Percentiles rank a stretch among this genome's conserved stretches.
Evolutionary conservation across 2,797 vertebrate genomes (phyloP).

Genomic region (Gallinago stenura): DNA sequence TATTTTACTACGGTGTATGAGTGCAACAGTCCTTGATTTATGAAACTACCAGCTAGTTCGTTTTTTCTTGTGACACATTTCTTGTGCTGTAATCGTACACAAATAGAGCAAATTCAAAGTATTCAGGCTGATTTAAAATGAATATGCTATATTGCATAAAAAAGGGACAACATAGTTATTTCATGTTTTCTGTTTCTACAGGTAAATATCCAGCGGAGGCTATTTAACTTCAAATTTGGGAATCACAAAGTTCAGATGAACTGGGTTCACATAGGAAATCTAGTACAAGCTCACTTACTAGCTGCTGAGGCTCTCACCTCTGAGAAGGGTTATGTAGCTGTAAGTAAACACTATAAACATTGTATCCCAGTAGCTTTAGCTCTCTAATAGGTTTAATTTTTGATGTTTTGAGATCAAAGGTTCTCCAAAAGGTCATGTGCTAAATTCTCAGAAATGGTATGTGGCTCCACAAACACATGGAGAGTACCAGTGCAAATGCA

Average conservation of each 20-base stretch:
- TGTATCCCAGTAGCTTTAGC: background rate
- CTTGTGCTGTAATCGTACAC: background rate
- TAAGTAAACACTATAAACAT: slow-evolving; percentile 78
- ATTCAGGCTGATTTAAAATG: background rate
- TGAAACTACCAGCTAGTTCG: background rate
- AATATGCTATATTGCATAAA: background rate
- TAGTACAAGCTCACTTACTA: slow-evolving; percentile 89
- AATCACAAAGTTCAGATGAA: slow-evolving; percentile 87
- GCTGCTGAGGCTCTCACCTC: slow-evolving; percentile 87
- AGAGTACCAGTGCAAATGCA: background rate
- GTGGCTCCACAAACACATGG: background rate
- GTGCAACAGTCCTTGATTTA: background rate
- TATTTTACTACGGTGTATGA: background rate
- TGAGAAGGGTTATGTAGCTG: slow-evolving; percentile 84
- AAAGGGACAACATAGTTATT: background rate
- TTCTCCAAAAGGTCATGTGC: background rate
- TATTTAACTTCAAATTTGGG: slow-evolving; percentile 91
- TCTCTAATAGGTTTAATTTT: background rate
- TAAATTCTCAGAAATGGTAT: background rate
- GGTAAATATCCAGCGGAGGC: slow-evolving; percentile 87
- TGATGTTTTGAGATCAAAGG: background rate
- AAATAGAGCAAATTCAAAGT: background rate
- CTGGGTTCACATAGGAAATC: slow-evolving; percentile 93
- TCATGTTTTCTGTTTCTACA: slow-evolving; percentile 54
- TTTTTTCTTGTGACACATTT: background rate